Evolutionary conservation across 2,113 vertebrate genomes (phyloP), one percentile per base, ranked within the genome.

Genomic region (Pardalotus punctatus): DNA sequence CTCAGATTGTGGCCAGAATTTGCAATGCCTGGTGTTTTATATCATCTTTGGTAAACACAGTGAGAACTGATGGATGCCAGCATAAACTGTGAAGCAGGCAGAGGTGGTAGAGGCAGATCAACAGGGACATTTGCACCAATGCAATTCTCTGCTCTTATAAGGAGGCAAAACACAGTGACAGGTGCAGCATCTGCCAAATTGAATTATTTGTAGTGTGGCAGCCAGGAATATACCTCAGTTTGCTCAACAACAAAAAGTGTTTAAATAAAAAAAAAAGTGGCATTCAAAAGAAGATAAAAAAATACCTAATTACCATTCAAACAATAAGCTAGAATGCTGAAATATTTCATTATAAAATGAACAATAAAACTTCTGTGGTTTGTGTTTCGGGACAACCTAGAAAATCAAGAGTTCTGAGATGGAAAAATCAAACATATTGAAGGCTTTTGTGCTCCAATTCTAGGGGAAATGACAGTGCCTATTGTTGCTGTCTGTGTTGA

Each of bases 211-310:
- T 70, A 89, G 43, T 6, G 33, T 74, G 67, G 89, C 90, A 97
- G 91, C 66, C 81, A 90, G 92, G 57, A 93, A 89, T 40, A 86
- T 4, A 64, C 96, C 92, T 96, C 76, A 27, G 56, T 93, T 95
- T 97, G 67, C 48, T 85, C 79, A 92, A 91, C 84, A 94, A 81
- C 42, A 71, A 61, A 18, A 60, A 48, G 56, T 10, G 21, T 62
- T 92, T 43, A 67, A 76, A 43, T 36, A 2, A 12, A 58, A 43
- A 36, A 61, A 61, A 42, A 53, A 64, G 38, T 21, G 60, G 35
- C 19, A 22, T 53, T 88, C 43, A 78, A 93, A 97, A 95, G 82
- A 88, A 74, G 51, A 67, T 58, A 65, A 88, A 97, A 95, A 97
- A 95, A 88, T 88, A 77, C 81, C 66, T 92, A 38, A 67, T 97